These are phyloP conservation scores for Galerucella pusilla DNA, from an alignment of 2,888 invertebrate genomes.

Conservation along the genomic window DNA sequence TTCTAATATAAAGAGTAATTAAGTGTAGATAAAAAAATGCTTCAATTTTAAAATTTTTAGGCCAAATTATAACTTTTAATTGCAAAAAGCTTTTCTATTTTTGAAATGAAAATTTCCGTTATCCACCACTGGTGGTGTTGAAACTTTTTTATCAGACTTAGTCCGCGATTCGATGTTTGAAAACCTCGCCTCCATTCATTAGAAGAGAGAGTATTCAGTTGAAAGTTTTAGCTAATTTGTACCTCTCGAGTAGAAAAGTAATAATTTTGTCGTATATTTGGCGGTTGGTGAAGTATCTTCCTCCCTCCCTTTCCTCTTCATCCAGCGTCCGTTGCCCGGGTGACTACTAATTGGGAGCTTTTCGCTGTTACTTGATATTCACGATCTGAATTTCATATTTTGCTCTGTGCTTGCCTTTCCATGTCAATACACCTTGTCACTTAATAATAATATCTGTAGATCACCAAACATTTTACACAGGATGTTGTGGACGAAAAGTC, in stretches of 20 bases:
- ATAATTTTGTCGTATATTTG: constrained; percentile 40
- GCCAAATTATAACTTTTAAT: too few relatives aligned
- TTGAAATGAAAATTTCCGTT: neutral
- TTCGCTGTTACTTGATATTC: constrained; percentile 44
- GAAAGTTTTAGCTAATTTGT: constrained; percentile 35
- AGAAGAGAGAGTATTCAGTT: constrained; percentile 35
- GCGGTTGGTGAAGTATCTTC: constrained; percentile 25
- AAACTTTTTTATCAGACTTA: constrained; percentile 18
- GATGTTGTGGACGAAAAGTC: too few relatives aligned
- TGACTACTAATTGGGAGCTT: constrained; percentile 47
- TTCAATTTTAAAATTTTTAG: too few relatives aligned
- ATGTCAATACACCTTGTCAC: constrained; percentile 32
- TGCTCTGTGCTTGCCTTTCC: constrained; percentile 22
- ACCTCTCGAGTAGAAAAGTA: constrained; percentile 37
- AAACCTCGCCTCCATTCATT: constrained; percentile 28
- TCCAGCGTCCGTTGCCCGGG: constrained; percentile 43
- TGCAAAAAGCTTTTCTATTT: neutral
- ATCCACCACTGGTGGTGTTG: neutral
- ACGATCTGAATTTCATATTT: constrained; percentile 44
- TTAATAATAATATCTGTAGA: constrained; percentile 21
- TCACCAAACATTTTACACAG: too few relatives aligned
- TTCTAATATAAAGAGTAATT: too few relatives aligned
- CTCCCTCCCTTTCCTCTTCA: constrained; percentile 40
- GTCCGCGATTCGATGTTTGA: constrained; percentile 13
- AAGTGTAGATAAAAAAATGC: too few relatives aligned